These are phyloP conservation scores for Felis catus DNA, from an alignment of 2,113 vertebrate species.

Conservation along the genomic window DNA sequence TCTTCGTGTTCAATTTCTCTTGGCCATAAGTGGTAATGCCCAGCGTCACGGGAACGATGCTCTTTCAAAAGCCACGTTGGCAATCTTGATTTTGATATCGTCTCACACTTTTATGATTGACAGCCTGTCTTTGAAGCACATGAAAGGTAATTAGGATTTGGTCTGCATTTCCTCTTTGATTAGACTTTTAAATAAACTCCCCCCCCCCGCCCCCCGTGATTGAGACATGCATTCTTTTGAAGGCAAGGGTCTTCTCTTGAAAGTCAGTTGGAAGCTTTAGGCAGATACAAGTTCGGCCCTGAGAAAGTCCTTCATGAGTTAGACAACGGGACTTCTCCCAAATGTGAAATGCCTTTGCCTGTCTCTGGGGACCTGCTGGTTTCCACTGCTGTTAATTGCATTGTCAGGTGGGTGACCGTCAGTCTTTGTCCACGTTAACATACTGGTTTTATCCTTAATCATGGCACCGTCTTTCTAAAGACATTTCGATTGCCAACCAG, in stretches of 20 bases:
- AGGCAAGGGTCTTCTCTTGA: background rate
- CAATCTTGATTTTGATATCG: background rate
- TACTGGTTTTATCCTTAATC: background rate
- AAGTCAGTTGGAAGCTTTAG: background rate
- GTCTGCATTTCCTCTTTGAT: background rate
- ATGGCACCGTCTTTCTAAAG: background rate
- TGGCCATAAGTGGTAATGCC: background rate
- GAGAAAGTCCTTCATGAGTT: background rate
- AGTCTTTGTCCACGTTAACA: background rate
- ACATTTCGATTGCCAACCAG: background rate
- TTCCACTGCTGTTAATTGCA: background rate
- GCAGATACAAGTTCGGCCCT: background rate
- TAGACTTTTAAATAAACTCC: background rate
- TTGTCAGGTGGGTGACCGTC: rapidly evolving
- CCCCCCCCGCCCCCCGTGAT: rapidly evolving
- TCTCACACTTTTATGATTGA: background rate
- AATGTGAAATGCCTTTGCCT: background rate
- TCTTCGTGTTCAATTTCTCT: background rate
- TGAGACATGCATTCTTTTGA: background rate
- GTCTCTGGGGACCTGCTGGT: background rate
- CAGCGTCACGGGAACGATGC: background rate
- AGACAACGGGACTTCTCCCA: background rate
- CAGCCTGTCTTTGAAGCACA: background rate
- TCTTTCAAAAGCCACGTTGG: background rate
- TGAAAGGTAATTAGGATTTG: background rate